Evolutionary conservation across 2,888 invertebrate genomes (phyloP).

Genomic region (Melanostoma mellinum): DNA sequence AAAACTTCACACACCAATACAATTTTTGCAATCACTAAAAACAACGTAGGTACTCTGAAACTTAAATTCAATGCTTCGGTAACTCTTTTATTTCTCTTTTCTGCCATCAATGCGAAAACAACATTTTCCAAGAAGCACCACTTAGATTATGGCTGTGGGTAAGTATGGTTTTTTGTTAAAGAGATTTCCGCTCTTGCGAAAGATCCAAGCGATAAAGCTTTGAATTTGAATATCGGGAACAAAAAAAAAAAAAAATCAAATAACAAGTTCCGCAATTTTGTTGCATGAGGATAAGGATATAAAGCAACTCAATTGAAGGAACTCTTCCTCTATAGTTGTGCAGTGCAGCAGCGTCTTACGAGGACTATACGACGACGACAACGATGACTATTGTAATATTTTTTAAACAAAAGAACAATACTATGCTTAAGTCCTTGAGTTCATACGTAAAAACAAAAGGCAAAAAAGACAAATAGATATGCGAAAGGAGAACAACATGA

Average conservation of each 20-base stretch:
- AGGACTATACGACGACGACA: slow-evolving; percentile 13
- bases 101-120: background rate
- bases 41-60: too few relatives aligned
- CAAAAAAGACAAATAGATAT: slow-evolving; percentile 23
- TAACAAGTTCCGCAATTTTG: slow-evolving; percentile 8
- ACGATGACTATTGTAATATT: slow-evolving; percentile 35
- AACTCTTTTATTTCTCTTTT: too few relatives aligned
- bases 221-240: too few relatives aligned
- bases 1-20: too few relatives aligned
- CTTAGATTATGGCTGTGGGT: background rate
- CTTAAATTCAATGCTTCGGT: too few relatives aligned
- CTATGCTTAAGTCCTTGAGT: slow-evolving; percentile 48
- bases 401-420: slow-evolving; percentile 60
- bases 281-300: slow-evolving; percentile 26
- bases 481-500: slow-evolving; percentile 20
- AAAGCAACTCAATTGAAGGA: slow-evolving; percentile 47
- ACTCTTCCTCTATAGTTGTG: slow-evolving; percentile 14
- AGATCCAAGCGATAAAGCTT: background rate
- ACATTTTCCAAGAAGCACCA: slow-evolving; percentile 6
- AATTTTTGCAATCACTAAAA: too few relatives aligned
- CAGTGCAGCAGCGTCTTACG: background rate
- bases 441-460: slow-evolving; percentile 30
- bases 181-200: slow-evolving; percentile 10
- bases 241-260: slow-evolving; percentile 1
- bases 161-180: background rate